Base-by-base conservation (phyloP, 2,797 vertebrate species). In the Naso thynnoides region DNA sequence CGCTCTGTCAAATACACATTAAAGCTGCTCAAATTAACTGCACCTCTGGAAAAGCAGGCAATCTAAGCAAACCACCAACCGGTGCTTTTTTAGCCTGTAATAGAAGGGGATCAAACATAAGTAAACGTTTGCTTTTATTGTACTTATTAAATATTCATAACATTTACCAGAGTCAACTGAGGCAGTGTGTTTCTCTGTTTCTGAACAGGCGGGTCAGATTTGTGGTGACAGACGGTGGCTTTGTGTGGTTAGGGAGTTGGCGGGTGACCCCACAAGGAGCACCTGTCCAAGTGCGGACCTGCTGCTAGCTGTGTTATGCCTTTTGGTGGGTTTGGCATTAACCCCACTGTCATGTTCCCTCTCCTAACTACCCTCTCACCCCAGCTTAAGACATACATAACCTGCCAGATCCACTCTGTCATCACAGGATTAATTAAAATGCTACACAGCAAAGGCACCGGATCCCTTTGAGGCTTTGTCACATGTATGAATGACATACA, bases 371-470 rank as follows among this genome's bases (percentile, higher is more conserved):
- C 69, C 78, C 73, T 78, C 69, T 84, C 79, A 81, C 73, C 82
- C 47, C 49, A 27, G 72, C 81, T 73, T 71, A 76, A 86, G 76
- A 86, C 85, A 85, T 63, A 69, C 86, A 87, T 76, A 89, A 86
- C 83, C 85, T 87, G 87, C 84, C 88, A 89, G 71, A 86, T 85
- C 86, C 79, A 75, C 77, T 92, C 90, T 90, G 90, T 93, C 93
- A 92, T 86, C 84, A 33, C 47, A 23, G 86, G 91, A 88, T 91
- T 95, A 90, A 94, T 93, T 94, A 92, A 93, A 93, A 91, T 71
- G 80, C 87, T 91, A 66, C 88, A 73, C 70, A 54, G 83, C 64
- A 70, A 89, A 91, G 71, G 74, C 83, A 80, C 52, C 9, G 52
- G 67, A 78, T 82, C 86, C 88, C 84, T 76, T 74, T 77, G 78